Percentiles rank a stretch among this genome's conserved stretches.
Evolutionary conservation across 2,113 vertebrate species (phyloP).

Genomic region (Elephas maximus): DNA sequence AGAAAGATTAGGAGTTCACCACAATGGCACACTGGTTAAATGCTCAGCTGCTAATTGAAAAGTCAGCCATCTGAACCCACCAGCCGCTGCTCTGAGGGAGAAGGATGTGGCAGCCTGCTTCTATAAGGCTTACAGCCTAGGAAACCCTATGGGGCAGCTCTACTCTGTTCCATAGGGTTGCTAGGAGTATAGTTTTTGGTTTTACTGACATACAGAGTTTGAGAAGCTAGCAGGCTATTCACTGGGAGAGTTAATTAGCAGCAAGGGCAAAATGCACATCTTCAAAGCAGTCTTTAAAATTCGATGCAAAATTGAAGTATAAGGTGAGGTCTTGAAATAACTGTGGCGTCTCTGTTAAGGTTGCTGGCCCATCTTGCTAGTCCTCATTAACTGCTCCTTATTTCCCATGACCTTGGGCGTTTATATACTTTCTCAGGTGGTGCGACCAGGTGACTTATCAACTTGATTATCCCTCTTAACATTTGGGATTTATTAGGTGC

Average conservation of each 20-base stretch:
- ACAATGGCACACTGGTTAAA: neutral
- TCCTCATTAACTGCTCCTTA: neutral
- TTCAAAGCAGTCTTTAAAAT: neutral
- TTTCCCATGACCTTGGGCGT: constrained; percentile 50
- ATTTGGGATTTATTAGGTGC: constrained; percentile 78
- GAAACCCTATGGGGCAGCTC: neutral
- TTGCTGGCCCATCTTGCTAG: neutral
- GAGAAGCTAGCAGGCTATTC: neutral
- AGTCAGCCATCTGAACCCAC: neutral
- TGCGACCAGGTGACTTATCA: constrained; percentile 66
- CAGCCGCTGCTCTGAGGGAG: neutral
- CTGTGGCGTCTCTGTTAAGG: neutral
- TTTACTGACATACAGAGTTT: neutral
- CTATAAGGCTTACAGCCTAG: neutral
- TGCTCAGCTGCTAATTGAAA: neutral
- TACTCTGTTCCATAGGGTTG: neutral
- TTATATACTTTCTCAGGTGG: constrained; percentile 72
- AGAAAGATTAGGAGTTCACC: neutral
- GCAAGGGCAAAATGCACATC: neutral
- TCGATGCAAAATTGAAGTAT: neutral
- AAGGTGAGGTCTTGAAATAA: neutral
- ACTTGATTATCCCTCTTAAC: constrained; percentile 73
- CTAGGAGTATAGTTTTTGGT: neutral
- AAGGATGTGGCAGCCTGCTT: neutral
- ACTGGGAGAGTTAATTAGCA: neutral